A percentile compares a stretch with the other conserved stretches of the same genome.
These are phyloP conservation scores for Manis pentadactyla DNA, from an alignment of 2,797 vertebrate genomes.

Conservation along the genomic window DNA sequence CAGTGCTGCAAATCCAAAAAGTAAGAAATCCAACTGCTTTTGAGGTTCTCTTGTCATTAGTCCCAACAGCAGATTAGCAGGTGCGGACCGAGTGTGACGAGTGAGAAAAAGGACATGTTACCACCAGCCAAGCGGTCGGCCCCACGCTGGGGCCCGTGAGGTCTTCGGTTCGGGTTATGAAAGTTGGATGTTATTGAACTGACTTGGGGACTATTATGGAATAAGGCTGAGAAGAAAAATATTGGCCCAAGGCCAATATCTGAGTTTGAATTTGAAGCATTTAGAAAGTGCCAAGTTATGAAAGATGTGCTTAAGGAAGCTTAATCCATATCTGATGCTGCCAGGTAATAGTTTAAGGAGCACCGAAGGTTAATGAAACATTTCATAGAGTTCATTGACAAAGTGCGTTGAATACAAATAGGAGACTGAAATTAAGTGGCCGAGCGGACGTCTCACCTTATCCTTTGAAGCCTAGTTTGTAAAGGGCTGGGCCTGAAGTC, in stretches of 20 bases:
- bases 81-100: neutral
- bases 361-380: conserved; percentile 72
- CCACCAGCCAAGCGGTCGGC: neutral
- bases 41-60: neutral
- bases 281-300: conserved; percentile 43
- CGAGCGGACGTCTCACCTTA: conserved; percentile 27
- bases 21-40: neutral
- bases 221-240: neutral
- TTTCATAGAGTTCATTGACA: conserved; percentile 66
- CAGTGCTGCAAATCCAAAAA: conserved; percentile 8
- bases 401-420: conserved; percentile 65
- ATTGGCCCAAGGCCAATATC: neutral
- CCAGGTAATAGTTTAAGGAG: conserved; percentile 58
- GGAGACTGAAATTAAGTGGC: conserved; percentile 54
- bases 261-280: conserved; percentile 54
- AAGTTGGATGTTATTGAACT: conserved; percentile 17
- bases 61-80: neutral
- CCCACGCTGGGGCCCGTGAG: neutral
- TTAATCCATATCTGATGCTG: conserved; percentile 45
- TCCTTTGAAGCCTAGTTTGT: conserved; percentile 17
- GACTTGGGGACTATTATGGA: neutral
- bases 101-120: neutral
- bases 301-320: conserved; percentile 51
- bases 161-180: neutral
- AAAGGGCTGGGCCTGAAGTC: neutral